A percentile compares a stretch with the other conserved stretches of the same genome.
Conservation (phyloP, 2,888 invertebrate genomes). For the Andrena marginata region DNA sequence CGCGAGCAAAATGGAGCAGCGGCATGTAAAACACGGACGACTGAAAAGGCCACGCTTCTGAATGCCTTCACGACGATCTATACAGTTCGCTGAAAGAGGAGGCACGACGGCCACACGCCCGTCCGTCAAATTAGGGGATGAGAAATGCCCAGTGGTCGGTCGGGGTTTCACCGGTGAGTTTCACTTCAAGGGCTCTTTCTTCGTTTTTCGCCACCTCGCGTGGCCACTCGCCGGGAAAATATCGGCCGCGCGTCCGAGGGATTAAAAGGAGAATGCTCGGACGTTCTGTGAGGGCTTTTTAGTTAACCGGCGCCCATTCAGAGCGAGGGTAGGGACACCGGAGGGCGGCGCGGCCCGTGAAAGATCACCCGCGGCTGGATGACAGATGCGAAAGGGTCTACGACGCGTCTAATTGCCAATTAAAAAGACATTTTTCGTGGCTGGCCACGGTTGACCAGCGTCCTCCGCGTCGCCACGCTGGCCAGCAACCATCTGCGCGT, state of each 20-base stretch:
- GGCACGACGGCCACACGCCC: slow-evolving; percentile 59
- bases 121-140: slow-evolving; percentile 78
- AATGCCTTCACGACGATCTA: slow-evolving; percentile 8
- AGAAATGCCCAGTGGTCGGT: slow-evolving; percentile 69
- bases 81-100: not conserved
- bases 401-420: slow-evolving; percentile 84
- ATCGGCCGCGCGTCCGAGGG: slow-evolving; percentile 68
- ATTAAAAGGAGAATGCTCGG: slow-evolving; percentile 73
- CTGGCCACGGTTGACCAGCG: slow-evolving; percentile 56
- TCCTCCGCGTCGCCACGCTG: slow-evolving; percentile 48
- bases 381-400: slow-evolving; percentile 80
- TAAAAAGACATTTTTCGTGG: slow-evolving; percentile 81
- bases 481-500: slow-evolving; percentile 59
- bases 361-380: slow-evolving; percentile 57
- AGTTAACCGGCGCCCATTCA: slow-evolving; percentile 59
- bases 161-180: slow-evolving; percentile 52
- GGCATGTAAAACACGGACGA: slow-evolving; percentile 23
- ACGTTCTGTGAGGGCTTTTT: slow-evolving; percentile 70
- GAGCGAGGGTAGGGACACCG: slow-evolving; percentile 42
- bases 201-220: slow-evolving; percentile 56
- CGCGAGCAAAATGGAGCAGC: slow-evolving; percentile 20
- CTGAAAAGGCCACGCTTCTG: slow-evolving; percentile 12
- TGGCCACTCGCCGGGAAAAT: slow-evolving; percentile 42
- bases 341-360: slow-evolving; percentile 58
- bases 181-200: slow-evolving; percentile 24